Evolutionary conservation across 2,888 invertebrate species (phyloP), one percentile per base, ranked within the genome.

Genomic region (Blera fallax): DNA sequence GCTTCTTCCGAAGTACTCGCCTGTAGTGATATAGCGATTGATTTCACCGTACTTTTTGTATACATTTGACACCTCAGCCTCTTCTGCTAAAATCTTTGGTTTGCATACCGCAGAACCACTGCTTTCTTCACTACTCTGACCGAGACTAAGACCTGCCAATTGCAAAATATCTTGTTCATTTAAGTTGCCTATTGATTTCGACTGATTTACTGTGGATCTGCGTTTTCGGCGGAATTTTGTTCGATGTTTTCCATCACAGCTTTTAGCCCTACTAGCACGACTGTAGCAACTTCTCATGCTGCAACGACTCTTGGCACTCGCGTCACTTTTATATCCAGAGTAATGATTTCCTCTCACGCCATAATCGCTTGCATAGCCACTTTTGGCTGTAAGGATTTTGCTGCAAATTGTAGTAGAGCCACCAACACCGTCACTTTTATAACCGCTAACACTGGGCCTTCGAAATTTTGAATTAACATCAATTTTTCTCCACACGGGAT

Each of bases 391-490:
- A 8, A 92, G 82, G 27, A 92, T 90, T 89, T 92, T 92, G 79
- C 92, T 92, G 80, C 92, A 92, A 69, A 92, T 89, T 1, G 94
- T 94, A 2, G 88, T 89, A 11, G 89, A 88, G 2, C 88, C 89
- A 5, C 88, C 88, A 0, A 89, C 89, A 1, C 91, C 94, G 88
- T 94, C 94, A 89, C 94, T 94, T 92, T 94, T 94, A 87, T 94
- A 94, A 4, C 94, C 94, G 3, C 94, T 94, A 56, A 94, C 93
- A 88, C 94, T 94, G 7, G 92, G 91, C 3, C 92, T 84, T 58
- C 94, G 93, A 89, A 94, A 94, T 91, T 94, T 94, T 11, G 94
- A 94, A 90, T 94, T 94, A 2, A 94, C 92, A 90, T 94, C 94
- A 45, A 94, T 94, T 91, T 94, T 93, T 77, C 94, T 93, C 94